Percentiles rank a stretch among this genome's conserved stretches.
These are phyloP conservation scores for Hapalemur alaotrensis DNA, from an alignment of 2,797 vertebrate species.

Conservation along the genomic window DNA sequence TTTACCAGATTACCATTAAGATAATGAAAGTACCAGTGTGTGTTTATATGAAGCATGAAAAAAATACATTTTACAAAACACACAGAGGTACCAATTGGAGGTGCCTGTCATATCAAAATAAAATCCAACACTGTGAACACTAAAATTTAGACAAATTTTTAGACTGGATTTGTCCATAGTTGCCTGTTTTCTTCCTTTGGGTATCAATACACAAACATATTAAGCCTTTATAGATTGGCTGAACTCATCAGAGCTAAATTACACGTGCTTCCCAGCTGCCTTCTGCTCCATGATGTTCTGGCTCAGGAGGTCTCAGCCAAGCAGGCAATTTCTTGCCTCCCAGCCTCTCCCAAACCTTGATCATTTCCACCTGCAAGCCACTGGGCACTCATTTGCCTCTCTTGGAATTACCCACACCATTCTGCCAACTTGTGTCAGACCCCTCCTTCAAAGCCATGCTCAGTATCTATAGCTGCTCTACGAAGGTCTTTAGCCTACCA, in stretches of 20 bases:
- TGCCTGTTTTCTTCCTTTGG: not conserved
- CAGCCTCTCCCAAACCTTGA: not conserved
- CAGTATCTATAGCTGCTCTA: not conserved
- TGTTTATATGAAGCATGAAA: not conserved
- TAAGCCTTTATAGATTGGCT: not conserved
- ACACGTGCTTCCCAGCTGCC: not conserved
- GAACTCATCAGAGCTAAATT: not conserved
- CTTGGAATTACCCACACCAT: not conserved
- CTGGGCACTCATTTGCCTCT: not conserved
- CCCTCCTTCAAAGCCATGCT: not conserved
- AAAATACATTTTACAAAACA: not conserved
- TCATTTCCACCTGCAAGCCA: not conserved
- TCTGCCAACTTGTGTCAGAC: not conserved
- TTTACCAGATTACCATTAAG: not conserved
- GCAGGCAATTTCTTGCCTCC: not conserved
- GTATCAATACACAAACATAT: not conserved
- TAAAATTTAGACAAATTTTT: not conserved
- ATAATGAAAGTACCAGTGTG: not conserved
- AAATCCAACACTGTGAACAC: not conserved
- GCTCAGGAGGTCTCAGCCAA: not conserved
- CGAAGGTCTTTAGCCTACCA: not conserved
- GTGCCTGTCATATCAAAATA: constrained; percentile 9
- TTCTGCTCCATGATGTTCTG: not conserved
- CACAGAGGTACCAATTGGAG: not conserved
- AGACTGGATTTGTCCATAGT: not conserved